phyloP scores from a whole-genome alignment of 2,797 vertebrate species.

The Cryptoblepharus egeriae region DNA sequence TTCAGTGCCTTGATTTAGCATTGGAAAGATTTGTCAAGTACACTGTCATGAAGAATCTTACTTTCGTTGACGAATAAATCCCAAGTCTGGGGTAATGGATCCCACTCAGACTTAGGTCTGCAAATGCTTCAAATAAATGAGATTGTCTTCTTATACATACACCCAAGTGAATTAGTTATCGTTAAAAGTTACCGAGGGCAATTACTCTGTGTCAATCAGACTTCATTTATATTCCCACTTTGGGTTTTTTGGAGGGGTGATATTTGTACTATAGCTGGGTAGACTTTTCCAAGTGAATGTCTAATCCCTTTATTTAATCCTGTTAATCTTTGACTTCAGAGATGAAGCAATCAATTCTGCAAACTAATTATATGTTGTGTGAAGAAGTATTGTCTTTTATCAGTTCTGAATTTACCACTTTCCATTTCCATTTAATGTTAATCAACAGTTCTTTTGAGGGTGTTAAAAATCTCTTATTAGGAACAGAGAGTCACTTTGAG shows the following conservation, averaged over 20 bases:
- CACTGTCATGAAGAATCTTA: neutral
- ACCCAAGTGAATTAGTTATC: neutral
- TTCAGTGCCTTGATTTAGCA: neutral
- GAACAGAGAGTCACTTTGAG: conserved; percentile 40
- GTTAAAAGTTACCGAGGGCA: neutral
- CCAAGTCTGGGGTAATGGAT: neutral
- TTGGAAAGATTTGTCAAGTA: neutral
- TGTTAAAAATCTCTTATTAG: conserved; percentile 43
- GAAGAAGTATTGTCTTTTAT: conserved; percentile 38
- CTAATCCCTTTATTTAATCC: conserved; percentile 35
- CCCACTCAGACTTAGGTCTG: neutral
- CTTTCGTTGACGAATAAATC: conserved; percentile 5
- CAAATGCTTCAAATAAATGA: neutral
- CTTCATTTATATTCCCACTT: conserved; percentile 4
- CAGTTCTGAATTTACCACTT: conserved; percentile 37
- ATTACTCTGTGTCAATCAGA: conserved; percentile 9
- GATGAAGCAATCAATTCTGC: conserved; percentile 33
- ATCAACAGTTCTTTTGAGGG: conserved; percentile 43
- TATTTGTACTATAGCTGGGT: conserved; percentile 16
- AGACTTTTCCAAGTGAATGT: conserved; percentile 14
- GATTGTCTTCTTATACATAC: neutral
- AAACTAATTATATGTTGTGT: conserved; percentile 37
- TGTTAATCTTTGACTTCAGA: conserved; percentile 30
- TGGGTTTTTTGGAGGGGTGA: neutral
- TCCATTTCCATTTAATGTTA: conserved; percentile 34